Conservation (phyloP, 2,113 vertebrate species). For the Danio rerio region GRCz12tu NC_133196.1:23136501-23137000, state of each 20-base stretch:
- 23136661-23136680: constrained; percentile 5
- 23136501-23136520: neutral
- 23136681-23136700: constrained; percentile 1
- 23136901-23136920: neutral
- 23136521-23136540: neutral
- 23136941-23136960: constrained; percentile 4
- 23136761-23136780: too few relatives aligned
- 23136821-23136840: constrained; percentile 45
- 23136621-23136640: constrained; percentile 35
- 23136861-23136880: neutral
- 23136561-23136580: neutral
- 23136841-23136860: constrained; percentile 35
- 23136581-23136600: constrained; percentile 22
- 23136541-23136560: neutral
- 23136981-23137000: neutral
- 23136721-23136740: constrained; percentile 32
- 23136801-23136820: constrained; percentile 42
- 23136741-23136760: constrained; percentile 18
- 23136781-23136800: constrained; percentile 22
- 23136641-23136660: constrained; percentile 14
- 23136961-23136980: neutral
- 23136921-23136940: constrained; percentile 16
- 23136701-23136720: constrained; percentile 35
- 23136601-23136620: constrained; percentile 40
- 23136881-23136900: constrained; percentile 31